Base-by-base conservation (phyloP, 2,888 invertebrate genomes). In the Mamestra brassicae region DNA sequence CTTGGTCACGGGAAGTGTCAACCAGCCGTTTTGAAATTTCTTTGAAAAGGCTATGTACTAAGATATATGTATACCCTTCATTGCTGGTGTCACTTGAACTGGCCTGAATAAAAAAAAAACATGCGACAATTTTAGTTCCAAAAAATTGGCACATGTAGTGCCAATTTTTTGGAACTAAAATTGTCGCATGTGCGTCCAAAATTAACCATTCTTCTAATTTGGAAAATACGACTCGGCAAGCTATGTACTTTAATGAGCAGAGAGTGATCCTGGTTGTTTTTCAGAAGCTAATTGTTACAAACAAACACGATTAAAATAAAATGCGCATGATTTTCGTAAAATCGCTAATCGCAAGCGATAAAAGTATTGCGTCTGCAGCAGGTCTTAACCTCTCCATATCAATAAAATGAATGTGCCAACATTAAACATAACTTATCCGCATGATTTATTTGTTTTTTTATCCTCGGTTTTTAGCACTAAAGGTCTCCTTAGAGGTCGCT, bases 401-500 rank as follows among this genome's bases (percentile, higher is more conserved):
- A 79, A 79, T 67, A 63, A 74, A 38, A 75, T 72, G 13, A 77
- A 84, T 80, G 71, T 45, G 80, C 57, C 47, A 42, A 80, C 64
- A 65, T 80, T 74, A 60, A 74, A 80, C 72, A 72, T 68, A 75
- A 60, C n/a, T 54, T 85, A 81, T 82, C 71, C 8, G 45, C 36
- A 73, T 71, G 68, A 85, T 68, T 69, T 75, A 67, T 81, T 61
- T 73, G 52, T 70, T 55, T 61, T 75, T 72, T 81, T 83, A 17
- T 50, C 34, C 36, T 62, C 55, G n/a, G 54, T 63, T 75, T 68
- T 81, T 71, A 66, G 34, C 69, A 61, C 36, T 61, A 63, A 63
- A 87, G 83, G 85, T 85, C 82, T 52, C 36, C 38, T 36, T 6
- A 71, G 67, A 85, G 85, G 87, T 85, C 85, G 68, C 50, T 65